Percentiles rank a stretch among this genome's conserved stretches.
These are phyloP conservation scores for Stegodyphus mimosarum DNA, from an alignment of 1,140 invertebrate genomes.

Conservation along the genomic window DNA sequence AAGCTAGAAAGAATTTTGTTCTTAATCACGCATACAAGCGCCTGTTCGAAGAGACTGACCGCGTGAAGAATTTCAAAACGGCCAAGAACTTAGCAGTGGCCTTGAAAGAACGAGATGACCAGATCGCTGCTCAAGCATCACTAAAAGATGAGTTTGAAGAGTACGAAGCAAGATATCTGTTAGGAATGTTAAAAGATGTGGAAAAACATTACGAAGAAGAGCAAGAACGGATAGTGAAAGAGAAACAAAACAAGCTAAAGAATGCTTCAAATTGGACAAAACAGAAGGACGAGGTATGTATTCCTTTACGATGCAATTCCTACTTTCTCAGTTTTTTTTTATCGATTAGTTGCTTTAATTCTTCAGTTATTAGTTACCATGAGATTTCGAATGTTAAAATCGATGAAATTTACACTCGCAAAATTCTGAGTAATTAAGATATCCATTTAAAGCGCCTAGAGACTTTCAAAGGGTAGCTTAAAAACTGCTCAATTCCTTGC, in stretches of 20 bases:
- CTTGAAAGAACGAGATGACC: slow-evolving; percentile 7
- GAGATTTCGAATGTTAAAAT: too few species aligned
- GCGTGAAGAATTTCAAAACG: slow-evolving; percentile 36
- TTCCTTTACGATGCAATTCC: background rate
- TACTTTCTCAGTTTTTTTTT: background rate
- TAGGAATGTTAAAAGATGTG: slow-evolving; percentile 8
- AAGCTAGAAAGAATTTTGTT: slow-evolving; percentile 9
- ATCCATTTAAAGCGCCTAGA: too few species aligned
- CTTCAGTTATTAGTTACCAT: too few species aligned
- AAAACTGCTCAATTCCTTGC: too few species aligned
- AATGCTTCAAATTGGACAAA: slow-evolving; percentile 33
- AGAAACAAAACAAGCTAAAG: slow-evolving; percentile 5
- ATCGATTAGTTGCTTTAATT: too few species aligned
- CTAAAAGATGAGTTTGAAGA: background rate
- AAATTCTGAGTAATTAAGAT: too few species aligned
- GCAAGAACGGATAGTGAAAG: background rate
- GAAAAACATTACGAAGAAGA: slow-evolving; percentile 11
- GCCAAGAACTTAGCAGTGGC: slow-evolving; percentile 1
- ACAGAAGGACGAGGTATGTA: slow-evolving; percentile 29
- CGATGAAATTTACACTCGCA: too few species aligned
- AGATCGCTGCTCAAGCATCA: background rate
- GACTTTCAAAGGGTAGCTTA: too few species aligned
- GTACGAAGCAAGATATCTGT: slow-evolving; percentile 9
- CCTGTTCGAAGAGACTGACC: slow-evolving; percentile 27
- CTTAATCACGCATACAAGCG: slow-evolving; percentile 36